Percentiles rank a stretch among this genome's conserved stretches.
Conservation (phyloP, 2,888 invertebrate species). For the Clusia tigrina region DNA sequence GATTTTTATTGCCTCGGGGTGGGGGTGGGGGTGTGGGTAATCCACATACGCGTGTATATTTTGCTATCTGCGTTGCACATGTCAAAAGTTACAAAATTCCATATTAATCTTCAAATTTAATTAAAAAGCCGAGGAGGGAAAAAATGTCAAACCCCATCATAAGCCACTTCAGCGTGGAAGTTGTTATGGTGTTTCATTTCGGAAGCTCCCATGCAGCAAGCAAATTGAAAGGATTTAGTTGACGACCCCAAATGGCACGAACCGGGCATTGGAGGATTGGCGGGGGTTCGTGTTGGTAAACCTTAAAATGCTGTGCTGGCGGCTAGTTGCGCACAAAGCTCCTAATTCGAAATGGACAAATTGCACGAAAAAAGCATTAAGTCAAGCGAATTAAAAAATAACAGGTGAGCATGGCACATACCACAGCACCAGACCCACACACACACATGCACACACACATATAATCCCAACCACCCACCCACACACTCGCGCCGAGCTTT, state of each 20-base stretch:
- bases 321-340: not conserved
- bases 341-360: slow-evolving; percentile 11
- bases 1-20: too few species aligned
- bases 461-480: not conserved
- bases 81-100: too few species aligned
- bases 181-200: not conserved
- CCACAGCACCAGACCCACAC: slow-evolving; percentile 11
- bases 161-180: slow-evolving; percentile 10
- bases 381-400: slow-evolving; percentile 27
- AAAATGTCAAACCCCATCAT: too few species aligned
- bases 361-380: slow-evolving; percentile 17
- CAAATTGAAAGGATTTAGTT: slow-evolving; percentile 26
- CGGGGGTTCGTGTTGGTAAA: too few species aligned
- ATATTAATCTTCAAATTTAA: too few species aligned
- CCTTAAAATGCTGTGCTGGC: too few species aligned
- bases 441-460: too few species aligned
- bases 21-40: too few species aligned
- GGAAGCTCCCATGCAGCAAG: slow-evolving; percentile 2
- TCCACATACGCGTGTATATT: too few species aligned
- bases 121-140: too few species aligned
- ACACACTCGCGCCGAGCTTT: not conserved
- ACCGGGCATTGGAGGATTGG: not conserved
- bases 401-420: slow-evolving; percentile 20
- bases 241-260: not conserved
- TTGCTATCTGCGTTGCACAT: too few species aligned